Percentiles rank a stretch among this genome's conserved stretches.
These are phyloP conservation scores for Silurus glanis DNA, from an alignment of 2,113 vertebrate genomes.

Conservation along the genomic window DNA sequence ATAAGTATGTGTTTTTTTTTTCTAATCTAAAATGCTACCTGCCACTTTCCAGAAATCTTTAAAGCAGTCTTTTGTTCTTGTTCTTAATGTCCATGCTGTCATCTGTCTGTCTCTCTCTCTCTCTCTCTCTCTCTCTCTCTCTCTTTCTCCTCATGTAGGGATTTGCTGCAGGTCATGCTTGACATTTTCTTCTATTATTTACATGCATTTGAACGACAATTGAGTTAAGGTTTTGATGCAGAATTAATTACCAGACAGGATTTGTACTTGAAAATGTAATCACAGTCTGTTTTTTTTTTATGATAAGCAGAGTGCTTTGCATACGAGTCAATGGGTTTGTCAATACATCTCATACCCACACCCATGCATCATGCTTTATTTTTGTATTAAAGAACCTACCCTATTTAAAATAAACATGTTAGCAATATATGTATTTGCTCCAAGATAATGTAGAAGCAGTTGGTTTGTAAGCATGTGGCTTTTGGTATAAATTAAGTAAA, in stretches of 20 bases:
- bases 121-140: slow-evolving; percentile 1
- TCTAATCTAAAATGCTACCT: background rate
- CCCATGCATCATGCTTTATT: slow-evolving; percentile 1
- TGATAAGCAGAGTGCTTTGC: background rate
- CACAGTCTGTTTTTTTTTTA: slow-evolving; percentile 5
- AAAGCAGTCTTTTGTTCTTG: background rate
- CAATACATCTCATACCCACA: slow-evolving; percentile 10
- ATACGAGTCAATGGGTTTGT: slow-evolving; percentile 2
- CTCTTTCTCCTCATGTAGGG: background rate
- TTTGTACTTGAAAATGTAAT: slow-evolving; percentile 24
- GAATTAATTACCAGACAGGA: slow-evolving; percentile 32
- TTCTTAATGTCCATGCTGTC: background rate
- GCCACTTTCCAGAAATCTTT: background rate
- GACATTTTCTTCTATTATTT: slow-evolving; percentile 28
- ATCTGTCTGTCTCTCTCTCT: background rate
- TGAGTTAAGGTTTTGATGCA: slow-evolving; percentile 24
- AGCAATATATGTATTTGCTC: background rate
- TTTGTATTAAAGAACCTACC: background rate
- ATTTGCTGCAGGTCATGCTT: slow-evolving; percentile 26
- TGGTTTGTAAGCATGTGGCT: background rate
- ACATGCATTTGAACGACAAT: slow-evolving; percentile 32
- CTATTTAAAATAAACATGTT: background rate
- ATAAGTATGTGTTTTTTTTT: background rate
- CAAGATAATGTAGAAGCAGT: background rate
- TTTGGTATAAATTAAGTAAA: background rate